A percentile compares a stretch with the other conserved stretches of the same genome.
These are phyloP conservation scores for Lipotes vexillifer DNA, from an alignment of 2,113 vertebrate species.

Conservation along the genomic window DNA sequence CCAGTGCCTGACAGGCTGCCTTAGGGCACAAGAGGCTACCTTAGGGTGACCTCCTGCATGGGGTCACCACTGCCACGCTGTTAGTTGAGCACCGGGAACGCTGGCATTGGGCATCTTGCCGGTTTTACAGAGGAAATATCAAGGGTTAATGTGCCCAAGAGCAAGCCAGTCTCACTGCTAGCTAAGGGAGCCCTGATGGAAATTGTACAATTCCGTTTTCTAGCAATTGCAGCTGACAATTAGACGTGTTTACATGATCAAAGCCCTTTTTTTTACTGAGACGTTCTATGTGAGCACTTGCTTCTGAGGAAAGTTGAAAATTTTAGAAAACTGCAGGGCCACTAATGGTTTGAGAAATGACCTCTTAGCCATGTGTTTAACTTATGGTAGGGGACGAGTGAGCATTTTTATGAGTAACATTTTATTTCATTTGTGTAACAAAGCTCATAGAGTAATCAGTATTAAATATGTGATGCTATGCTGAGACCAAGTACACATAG, in stretches of 20 bases:
- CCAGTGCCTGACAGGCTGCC: neutral
- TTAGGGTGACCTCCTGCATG: neutral
- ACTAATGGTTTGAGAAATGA: slow-evolving; percentile 45
- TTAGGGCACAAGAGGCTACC: neutral
- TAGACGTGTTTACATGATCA: neutral
- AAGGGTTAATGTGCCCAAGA: neutral
- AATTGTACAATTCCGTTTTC: neutral
- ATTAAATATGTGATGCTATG: neutral
- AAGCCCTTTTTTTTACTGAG: neutral
- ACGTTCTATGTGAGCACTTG: neutral
- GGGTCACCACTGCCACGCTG: rapidly evolving
- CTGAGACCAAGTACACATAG: neutral
- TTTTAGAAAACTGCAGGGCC: neutral
- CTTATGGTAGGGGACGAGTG: neutral
- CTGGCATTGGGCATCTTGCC: rapidly evolving
- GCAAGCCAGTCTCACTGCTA: neutral
- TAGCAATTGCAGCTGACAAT: neutral
- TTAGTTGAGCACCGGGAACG: rapidly evolving
- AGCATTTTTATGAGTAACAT: slow-evolving; percentile 5
- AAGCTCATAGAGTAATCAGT: slow-evolving; percentile 52
- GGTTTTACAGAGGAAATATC: neutral
- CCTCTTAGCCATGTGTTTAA: slow-evolving; percentile 17
- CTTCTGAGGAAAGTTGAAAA: slow-evolving; percentile 33
- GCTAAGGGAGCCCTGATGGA: neutral
- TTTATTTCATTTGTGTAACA: slow-evolving; percentile 50